phyloP scores from a whole-genome alignment of 2,888 invertebrate genomes.

The Drosophila melanocephala region DNA sequence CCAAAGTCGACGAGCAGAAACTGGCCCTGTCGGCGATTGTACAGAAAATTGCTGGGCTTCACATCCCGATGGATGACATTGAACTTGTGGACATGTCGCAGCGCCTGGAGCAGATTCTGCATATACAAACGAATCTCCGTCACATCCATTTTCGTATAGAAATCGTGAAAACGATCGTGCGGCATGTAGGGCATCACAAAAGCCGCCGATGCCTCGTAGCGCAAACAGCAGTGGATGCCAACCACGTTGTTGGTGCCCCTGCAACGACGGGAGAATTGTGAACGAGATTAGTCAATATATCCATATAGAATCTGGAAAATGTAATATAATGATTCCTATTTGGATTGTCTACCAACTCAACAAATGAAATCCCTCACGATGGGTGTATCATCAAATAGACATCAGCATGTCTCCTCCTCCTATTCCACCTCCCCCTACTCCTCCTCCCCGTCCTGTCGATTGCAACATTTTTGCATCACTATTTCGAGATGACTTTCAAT shows the following conservation, averaged over 20 bases:
- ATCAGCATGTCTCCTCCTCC: background rate
- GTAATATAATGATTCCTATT: background rate
- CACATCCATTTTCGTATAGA: constrained; percentile 89
- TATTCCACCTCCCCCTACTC: background rate
- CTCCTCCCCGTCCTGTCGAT: background rate
- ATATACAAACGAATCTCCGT: constrained; percentile 92
- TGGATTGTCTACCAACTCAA: background rate
- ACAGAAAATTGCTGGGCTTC: constrained; percentile 96
- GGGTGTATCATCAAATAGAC: background rate
- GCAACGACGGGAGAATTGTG: constrained; percentile 15
- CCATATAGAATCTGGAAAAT: background rate
- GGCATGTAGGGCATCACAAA: constrained; percentile 96
- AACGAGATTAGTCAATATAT: background rate
- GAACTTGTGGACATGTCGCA: constrained; percentile 92
- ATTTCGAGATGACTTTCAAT: background rate
- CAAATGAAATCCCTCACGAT: background rate
- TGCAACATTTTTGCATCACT: background rate
- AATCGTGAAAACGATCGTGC: constrained; percentile 92
- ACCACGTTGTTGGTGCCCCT: constrained; percentile 93
- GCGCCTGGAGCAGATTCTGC: constrained; percentile 91
- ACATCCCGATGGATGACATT: constrained; percentile 95
- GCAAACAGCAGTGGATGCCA: constrained; percentile 91
- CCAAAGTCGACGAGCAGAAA: constrained; percentile 96
- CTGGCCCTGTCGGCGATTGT: constrained; percentile 90
- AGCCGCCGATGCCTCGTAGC: constrained; percentile 92